Evolutionary conservation across 2,888 invertebrate species (phyloP).

Genomic region (Drosophila pegasa): DNA sequence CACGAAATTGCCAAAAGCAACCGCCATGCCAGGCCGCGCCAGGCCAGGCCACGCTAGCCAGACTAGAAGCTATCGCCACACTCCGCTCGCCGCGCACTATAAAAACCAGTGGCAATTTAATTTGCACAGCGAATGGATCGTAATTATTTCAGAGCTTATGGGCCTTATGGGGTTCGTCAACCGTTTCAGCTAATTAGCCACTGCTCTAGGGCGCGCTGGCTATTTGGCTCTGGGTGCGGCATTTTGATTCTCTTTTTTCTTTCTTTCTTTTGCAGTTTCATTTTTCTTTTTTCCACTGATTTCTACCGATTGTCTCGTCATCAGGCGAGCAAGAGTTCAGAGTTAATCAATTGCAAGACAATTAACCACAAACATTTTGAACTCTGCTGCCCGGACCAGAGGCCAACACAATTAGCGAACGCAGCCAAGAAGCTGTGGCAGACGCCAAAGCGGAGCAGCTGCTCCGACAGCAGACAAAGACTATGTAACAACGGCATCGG

Average conservation of each 20-base stretch:
- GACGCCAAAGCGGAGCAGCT: slow-evolving; percentile 35
- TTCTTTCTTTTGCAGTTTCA: slow-evolving; percentile 11
- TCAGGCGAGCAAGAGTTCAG: slow-evolving; percentile 44
- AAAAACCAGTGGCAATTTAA: slow-evolving; percentile 72
- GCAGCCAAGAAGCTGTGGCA: slow-evolving; percentile 28
- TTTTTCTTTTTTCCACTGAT: slow-evolving; percentile 9
- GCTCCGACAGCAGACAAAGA: slow-evolving; percentile 14
- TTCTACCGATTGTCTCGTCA: slow-evolving; percentile 27
- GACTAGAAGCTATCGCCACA: slow-evolving; percentile 35
- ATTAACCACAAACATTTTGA: slow-evolving; percentile 61
- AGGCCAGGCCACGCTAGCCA: slow-evolving; percentile 5
- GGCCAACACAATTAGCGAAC: slow-evolving; percentile 59
- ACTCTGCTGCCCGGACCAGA: slow-evolving; percentile 38
- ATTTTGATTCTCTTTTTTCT: slow-evolving; percentile 9
- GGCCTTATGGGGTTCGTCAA: slow-evolving; percentile 37
- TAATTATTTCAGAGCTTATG: slow-evolving; percentile 46
- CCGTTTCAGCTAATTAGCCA: slow-evolving; percentile 59
- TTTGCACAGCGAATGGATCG: slow-evolving; percentile 54
- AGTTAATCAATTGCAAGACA: slow-evolving; percentile 68
- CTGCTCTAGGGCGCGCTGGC: slow-evolving; percentile 21
- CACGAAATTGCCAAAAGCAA: slow-evolving; percentile 53
- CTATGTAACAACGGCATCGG: slow-evolving; percentile 12
- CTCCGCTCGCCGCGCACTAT: background rate
- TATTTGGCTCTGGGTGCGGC: slow-evolving; percentile 40
- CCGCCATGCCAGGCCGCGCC: slow-evolving; percentile 4